Percentiles rank a stretch among this genome's conserved stretches.
phyloP scores from a whole-genome alignment of 2,113 vertebrate genomes.

The Opisthocomus hoazin region DNA sequence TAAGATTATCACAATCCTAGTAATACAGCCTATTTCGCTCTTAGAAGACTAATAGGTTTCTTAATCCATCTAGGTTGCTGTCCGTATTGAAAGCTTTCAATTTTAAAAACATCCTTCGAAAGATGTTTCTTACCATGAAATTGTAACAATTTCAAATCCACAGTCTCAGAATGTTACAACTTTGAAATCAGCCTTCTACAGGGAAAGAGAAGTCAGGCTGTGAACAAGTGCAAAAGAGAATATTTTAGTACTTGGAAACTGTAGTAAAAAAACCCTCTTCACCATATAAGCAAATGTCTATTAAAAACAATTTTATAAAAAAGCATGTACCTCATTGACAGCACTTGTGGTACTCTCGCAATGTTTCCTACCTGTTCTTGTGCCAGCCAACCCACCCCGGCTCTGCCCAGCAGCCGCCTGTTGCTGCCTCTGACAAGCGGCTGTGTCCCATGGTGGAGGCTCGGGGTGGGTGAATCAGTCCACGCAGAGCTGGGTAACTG shows the following conservation, averaged over 20 bases:
- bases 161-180: not conserved
- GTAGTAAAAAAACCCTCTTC: not conserved
- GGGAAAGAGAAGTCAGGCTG: not conserved
- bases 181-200: not conserved
- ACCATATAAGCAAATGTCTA: not conserved
- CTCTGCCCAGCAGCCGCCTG: not conserved
- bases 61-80: not conserved
- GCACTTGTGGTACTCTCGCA: not conserved
- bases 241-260: not conserved
- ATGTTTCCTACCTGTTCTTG: not conserved
- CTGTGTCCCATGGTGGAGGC: not conserved
- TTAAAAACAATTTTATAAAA: not conserved
- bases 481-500: not conserved
- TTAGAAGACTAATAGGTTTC: not conserved
- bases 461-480: not conserved
- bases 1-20: not conserved
- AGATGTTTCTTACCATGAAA: not conserved
- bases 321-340: not conserved
- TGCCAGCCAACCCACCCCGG: rapidly evolving
- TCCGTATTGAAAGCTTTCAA: not conserved
- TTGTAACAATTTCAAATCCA: not conserved
- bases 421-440: not conserved
- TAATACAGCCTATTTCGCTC: not conserved
- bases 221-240: not conserved
- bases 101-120: not conserved